Evolutionary conservation across 2,113 vertebrate genomes (phyloP), one percentile per base, ranked within the genome.

Genomic region (Mustela nigripes): DNA sequence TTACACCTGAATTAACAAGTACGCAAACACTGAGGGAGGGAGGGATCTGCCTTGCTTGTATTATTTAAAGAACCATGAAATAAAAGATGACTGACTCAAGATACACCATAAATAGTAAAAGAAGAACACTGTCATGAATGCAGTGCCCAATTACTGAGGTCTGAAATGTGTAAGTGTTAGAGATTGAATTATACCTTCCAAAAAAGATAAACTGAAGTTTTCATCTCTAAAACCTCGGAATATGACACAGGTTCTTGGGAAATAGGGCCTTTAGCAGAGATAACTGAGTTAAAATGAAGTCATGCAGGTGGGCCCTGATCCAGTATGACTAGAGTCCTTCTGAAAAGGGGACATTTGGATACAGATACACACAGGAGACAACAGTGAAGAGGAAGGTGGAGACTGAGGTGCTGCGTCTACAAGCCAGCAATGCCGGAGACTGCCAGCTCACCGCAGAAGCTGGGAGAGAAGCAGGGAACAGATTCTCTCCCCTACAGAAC

Each of bases 1-100:
- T 28, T 16, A 12, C 16, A 65, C 10, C 80, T 73, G 91, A 97
- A 60, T 95, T n/a, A 93, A 80, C 53, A 95, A 63, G 79, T 86
- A 91, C 4, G 53, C 31, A 91, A 95, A 73, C 28, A 62, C 82
- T 69, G 56, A 21, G 26, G 2, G 12, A 7, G 42, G 22, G 4
- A 6, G 18, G 11, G 19, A 73, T 48, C 89, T 11, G 11, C 6
- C 83, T 88, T 82, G 48, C 8, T 93, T 60, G 67, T 24, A 89
- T 31, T 86, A 48, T 42, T 62, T 83, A 81, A 94, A 94, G 36
- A 96, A 89, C 9, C 33, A 69, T 28, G 2, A 90, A 28, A 65
- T 91, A 67, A 82, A 60, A 58, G 16, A 58, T 5, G 24, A 36
- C 1, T 5, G 24, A 36, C 1, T 73, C 36, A 42, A 48, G 19